Evolutionary conservation across 2,797 vertebrate genomes (phyloP).

Genomic region (Kryptolebias ocellatus): DNA sequence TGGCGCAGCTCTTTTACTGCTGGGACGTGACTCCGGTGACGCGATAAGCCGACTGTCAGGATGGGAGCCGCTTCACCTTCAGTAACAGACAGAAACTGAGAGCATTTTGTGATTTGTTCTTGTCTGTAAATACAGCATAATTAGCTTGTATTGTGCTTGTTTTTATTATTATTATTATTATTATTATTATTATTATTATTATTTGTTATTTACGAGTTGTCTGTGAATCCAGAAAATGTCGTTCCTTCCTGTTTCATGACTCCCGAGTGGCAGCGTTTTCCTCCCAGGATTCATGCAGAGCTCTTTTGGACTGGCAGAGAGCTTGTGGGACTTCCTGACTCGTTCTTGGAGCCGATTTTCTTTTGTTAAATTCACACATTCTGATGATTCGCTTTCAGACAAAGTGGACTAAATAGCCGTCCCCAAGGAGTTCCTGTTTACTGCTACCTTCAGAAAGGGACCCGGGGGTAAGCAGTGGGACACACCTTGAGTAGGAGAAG

Average conservation of each 20-base stretch:
- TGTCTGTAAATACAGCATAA: slow-evolving; percentile 76
- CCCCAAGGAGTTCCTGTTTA: slow-evolving; percentile 25
- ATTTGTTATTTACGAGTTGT: slow-evolving; percentile 74
- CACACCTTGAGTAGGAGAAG: slow-evolving; percentile 35
- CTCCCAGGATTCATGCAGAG: slow-evolving; percentile 37
- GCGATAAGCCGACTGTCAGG: slow-evolving; percentile 30
- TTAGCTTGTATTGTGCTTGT: slow-evolving; percentile 71
- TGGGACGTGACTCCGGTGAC: slow-evolving; percentile 25
- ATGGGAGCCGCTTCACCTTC: slow-evolving; percentile 34
- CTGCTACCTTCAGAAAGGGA: neutral
- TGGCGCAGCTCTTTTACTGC: slow-evolving; percentile 15
- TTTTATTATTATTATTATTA: slow-evolving; percentile 15
- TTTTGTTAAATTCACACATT: too few relatives aligned
- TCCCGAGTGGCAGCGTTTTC: slow-evolving; percentile 39
- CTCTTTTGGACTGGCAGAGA: neutral
- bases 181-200: slow-evolving; percentile 20
- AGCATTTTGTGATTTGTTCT: slow-evolving; percentile 52
- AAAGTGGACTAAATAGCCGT: slow-evolving; percentile 8
- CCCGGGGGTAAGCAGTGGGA: slow-evolving; percentile 23
- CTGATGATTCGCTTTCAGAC: too few relatives aligned
- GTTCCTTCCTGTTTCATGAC: slow-evolving; percentile 50
- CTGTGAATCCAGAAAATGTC: slow-evolving; percentile 71
- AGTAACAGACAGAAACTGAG: slow-evolving; percentile 29
- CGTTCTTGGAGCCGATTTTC: too few relatives aligned
- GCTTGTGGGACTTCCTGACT: too few relatives aligned